These are phyloP conservation scores for Quadroppia sp. DNA, from an alignment of 2,888 invertebrate species.

Conservation along the genomic window DNA sequence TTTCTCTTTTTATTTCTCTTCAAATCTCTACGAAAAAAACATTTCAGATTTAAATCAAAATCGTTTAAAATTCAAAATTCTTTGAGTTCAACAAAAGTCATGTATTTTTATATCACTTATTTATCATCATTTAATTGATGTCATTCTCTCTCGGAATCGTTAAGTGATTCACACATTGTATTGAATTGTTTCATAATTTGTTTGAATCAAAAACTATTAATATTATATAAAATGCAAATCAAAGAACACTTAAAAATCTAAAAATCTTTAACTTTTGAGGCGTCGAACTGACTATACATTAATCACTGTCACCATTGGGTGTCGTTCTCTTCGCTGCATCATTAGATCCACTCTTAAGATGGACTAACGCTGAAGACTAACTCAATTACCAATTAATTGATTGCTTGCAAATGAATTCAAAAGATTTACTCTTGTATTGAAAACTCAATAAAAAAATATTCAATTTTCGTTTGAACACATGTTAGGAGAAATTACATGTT, in stretches of 20 bases:
- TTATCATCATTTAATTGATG: neutral
- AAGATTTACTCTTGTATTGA: neutral
- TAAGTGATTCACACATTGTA: neutral
- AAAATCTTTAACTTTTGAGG: neutral
- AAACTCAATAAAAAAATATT: too few relatives aligned
- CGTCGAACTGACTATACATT: neutral
- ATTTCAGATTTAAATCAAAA: too few relatives aligned
- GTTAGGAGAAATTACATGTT: too few relatives aligned
- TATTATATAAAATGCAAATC: neutral
- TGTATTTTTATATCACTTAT: neutral
- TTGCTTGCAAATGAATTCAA: neutral
- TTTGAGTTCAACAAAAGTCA: too few relatives aligned
- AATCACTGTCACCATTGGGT: neutral
- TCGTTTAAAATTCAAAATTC: too few relatives aligned
- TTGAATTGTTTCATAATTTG: neutral
- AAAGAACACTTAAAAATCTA: neutral
- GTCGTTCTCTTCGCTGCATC: neutral
- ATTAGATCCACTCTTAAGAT: neutral
- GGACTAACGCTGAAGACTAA: neutral
- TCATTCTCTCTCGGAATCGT: neutral
- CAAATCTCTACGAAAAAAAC: too few relatives aligned
- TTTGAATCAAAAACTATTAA: neutral
- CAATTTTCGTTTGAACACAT: too few relatives aligned
- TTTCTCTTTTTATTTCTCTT: too few relatives aligned
- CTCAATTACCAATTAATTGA: neutral